Percentiles rank a stretch among this genome's conserved stretches.
phyloP scores from a whole-genome alignment of 2,797 vertebrate genomes.

The Enteromius argenteus region DNA sequence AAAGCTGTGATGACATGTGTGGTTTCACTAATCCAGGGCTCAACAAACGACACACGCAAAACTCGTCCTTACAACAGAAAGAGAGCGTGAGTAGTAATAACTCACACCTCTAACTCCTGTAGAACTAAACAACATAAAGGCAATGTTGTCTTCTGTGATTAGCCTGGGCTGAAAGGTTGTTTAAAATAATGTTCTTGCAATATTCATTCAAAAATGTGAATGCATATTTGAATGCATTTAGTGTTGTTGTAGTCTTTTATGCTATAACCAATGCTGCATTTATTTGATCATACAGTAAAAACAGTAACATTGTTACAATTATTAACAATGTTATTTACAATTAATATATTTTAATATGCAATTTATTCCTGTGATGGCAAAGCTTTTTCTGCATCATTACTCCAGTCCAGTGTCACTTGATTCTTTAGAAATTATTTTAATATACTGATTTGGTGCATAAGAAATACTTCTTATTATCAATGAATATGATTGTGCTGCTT shows the following conservation, averaged over 20 bases:
- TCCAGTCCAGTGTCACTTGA: background rate
- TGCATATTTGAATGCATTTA: no score
- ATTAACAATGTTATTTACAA: no score
- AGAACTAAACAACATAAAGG: background rate
- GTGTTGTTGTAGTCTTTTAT: background rate
- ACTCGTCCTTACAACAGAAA: conserved; percentile 6
- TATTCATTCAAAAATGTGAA: background rate
- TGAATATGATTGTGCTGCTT: background rate
- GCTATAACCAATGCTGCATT: background rate
- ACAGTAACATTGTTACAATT: background rate
- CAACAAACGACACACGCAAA: background rate
- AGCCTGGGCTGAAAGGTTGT: background rate
- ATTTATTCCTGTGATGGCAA: background rate
- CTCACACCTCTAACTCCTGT: background rate
- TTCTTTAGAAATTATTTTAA: background rate
- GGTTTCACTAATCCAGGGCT: background rate
- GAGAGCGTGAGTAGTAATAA: background rate
- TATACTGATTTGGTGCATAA: background rate
- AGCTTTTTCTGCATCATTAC: background rate
- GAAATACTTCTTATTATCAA: background rate
- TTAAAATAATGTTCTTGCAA: background rate
- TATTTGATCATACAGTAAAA: background rate
- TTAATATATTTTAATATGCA: background rate
- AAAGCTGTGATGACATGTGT: conserved; percentile 31
- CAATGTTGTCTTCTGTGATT: background rate